Conservation (phyloP, 2,797 vertebrate genomes). For the Lerista edwardsae region DNA sequence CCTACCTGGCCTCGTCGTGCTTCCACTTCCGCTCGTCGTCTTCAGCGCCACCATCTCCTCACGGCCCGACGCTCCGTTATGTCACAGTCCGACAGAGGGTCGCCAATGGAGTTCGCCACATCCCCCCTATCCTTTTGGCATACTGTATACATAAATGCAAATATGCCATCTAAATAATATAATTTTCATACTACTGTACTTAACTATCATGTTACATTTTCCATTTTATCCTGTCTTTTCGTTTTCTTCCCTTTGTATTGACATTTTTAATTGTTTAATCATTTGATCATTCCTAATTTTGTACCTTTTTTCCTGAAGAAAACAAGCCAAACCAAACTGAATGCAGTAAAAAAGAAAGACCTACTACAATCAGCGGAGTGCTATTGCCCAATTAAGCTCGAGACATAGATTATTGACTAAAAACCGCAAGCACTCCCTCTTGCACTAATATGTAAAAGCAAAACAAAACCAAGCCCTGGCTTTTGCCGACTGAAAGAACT, state of each 20-base stretch:
- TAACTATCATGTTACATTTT: not conserved
- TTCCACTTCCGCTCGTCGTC: too few relatives aligned
- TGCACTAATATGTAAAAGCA: not conserved
- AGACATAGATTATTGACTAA: not conserved
- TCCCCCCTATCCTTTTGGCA: not conserved
- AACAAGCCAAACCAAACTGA: not conserved
- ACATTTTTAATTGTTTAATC: not conserved
- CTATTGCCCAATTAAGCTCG: not conserved
- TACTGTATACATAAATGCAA: not conserved
- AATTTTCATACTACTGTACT: not conserved
- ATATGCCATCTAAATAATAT: not conserved
- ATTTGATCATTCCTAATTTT: not conserved
- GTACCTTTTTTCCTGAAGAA: not conserved
- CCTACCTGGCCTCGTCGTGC: too few relatives aligned
- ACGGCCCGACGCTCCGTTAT: too few relatives aligned
- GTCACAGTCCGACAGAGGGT: too few relatives aligned
- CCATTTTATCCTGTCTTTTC: not conserved
- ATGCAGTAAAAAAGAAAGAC: not conserved
- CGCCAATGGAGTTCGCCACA: too few relatives aligned
- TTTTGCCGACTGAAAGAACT: not conserved
- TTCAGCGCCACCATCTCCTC: too few relatives aligned
- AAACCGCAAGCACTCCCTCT: not conserved
- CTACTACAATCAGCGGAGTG: not conserved
- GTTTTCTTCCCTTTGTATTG: not conserved
- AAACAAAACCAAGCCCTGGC: not conserved